Conservation (phyloP, 2,797 vertebrate species). For the Gymnoscopelus microlampas region DNA sequence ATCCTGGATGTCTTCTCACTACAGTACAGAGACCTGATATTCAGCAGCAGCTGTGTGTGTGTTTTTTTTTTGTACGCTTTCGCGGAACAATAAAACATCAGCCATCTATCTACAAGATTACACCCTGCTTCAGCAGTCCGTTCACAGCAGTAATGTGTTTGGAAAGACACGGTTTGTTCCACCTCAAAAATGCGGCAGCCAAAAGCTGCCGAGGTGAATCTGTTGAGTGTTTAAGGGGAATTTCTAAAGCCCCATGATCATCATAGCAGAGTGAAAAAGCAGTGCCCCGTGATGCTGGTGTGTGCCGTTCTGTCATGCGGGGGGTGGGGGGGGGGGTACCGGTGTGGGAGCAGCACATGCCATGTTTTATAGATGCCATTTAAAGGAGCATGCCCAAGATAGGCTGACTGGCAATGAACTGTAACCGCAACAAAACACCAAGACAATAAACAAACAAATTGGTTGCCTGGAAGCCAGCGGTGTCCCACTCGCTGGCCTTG, state of each 20-base stretch:
- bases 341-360: constrained; percentile 33
- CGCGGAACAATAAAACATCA: constrained; percentile 60
- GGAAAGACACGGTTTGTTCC: constrained; percentile 70
- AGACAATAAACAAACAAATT: constrained; percentile 85
- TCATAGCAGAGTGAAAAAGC: constrained; percentile 48
- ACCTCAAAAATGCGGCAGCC: constrained; percentile 51
- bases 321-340: constrained; percentile 18
- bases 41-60: constrained; percentile 46
- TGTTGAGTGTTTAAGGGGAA: constrained; percentile 51
- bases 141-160: constrained; percentile 66
- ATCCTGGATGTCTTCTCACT: constrained; percentile 55
- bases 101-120: constrained; percentile 68
- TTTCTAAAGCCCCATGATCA: constrained; percentile 53
- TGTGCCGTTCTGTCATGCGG: constrained; percentile 52
- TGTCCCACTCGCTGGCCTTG: constrained; percentile 52
- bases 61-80: constrained; percentile 36
- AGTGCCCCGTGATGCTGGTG: constrained; percentile 55
- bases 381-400: constrained; percentile 76
- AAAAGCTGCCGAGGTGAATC: constrained; percentile 60
- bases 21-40: constrained; percentile 39
- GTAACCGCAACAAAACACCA: constrained; percentile 80
- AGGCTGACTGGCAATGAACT: constrained; percentile 78
- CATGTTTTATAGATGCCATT: constrained; percentile 84
- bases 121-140: constrained; percentile 57
- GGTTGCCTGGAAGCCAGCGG: constrained; percentile 78